Conservation (phyloP, 2,797 vertebrate genomes). For the Argentina silus region DNA sequence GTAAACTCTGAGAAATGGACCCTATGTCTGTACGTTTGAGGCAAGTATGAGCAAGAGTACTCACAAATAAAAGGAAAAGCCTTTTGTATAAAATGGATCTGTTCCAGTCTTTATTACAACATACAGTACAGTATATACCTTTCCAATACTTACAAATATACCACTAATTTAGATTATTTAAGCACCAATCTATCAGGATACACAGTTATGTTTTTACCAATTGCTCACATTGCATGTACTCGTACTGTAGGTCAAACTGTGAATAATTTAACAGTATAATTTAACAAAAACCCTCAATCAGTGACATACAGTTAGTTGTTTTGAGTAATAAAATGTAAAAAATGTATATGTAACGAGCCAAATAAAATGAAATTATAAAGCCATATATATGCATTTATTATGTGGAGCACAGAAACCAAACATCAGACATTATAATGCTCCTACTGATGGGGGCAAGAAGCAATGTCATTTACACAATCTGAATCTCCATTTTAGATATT, state of each 20-base stretch:
- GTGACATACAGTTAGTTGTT: conserved; percentile 18
- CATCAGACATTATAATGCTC: conserved; percentile 17
- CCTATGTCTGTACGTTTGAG: too few species aligned
- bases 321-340: conserved; percentile 20
- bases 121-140: conserved; percentile 69
- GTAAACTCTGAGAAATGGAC: too few species aligned
- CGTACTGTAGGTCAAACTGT: conserved; percentile 46
- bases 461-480: conserved; percentile 34
- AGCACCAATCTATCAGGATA: conserved; percentile 73
- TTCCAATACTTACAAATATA: conserved; percentile 68
- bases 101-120: conserved; percentile 77
- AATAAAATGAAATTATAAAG: conserved; percentile 20
- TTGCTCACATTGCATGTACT: neutral
- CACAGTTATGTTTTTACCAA: conserved; percentile 34
- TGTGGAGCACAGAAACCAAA: conserved; percentile 3
- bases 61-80: conserved; percentile 24
- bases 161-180: conserved; percentile 61
- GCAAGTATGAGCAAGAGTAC: neutral
- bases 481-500: neutral
- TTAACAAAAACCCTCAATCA: conserved; percentile 39
- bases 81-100: conserved; percentile 72
- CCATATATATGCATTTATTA: neutral
- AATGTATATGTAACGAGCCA: conserved; percentile 14
- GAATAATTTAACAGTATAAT: conserved; percentile 76
- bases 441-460: conserved; percentile 22